Evolutionary conservation across 2,797 vertebrate species (phyloP), one percentile per base, ranked within the genome.

Genomic region (Megalops cyprinoides): DNA sequence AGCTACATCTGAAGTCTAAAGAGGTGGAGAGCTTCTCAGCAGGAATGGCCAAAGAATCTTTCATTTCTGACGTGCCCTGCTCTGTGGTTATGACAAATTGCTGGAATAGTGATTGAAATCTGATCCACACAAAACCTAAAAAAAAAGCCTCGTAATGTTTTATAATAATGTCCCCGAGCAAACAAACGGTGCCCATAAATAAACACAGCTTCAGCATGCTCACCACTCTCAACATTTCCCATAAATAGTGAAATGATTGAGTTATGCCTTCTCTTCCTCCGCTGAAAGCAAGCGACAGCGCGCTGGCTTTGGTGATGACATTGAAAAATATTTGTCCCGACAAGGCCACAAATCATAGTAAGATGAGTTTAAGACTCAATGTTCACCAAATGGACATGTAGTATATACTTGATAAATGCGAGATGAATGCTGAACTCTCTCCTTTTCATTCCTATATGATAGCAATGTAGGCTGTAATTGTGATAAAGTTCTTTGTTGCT

Each of bases 141-240:
- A 44, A 44, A 44, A 42, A 23, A 9, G n/a, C 28, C 67, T 71
- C 39, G 23, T 39, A 42, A 39, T 92, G 85, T 94, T 97, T 97
- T 96, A 96, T 99, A 99, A 99, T 98, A 97, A 98, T 96, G 95
- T 99, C 98, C 97, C 91, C 96, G 94, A 98, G 98, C 97, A 94
- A 94, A 95, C 97, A 95, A 95, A 95, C 95, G 95, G 95, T 94
- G 92, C 94, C 94, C 91, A 95, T 96, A 97, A 96, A 96, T 96
- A 99, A 99, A 98, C 96, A 98, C 96, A 94, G 96, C 97, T 98
- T 97, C 90, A 97, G 99, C 98, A 99, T 97, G 94, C 95, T 93
- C 96, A 96, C 96, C 96, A 95, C 92, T 96, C 94, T 95, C 95
- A 96, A 95, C 95, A 94, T 96, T 95, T 96, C 95, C 96, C 95